These are phyloP conservation scores for Formicarius rufipectus DNA, from an alignment of 2,113 vertebrate genomes.

Conservation along the genomic window DNA sequence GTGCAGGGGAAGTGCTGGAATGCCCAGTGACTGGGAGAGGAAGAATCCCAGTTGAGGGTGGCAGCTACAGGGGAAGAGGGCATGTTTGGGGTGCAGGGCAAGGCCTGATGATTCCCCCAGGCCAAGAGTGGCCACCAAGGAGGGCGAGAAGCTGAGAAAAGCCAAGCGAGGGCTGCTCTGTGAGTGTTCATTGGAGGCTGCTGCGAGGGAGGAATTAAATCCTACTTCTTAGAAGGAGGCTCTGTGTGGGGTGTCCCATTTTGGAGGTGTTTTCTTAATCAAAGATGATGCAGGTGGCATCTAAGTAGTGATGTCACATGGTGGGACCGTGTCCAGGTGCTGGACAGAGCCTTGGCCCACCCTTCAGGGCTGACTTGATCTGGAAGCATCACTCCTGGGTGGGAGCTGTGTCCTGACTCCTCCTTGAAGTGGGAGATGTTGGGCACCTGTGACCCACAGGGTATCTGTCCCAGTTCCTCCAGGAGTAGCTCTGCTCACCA, in stretches of 20 bases:
- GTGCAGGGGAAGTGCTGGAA: background rate
- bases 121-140: background rate
- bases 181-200: background rate
- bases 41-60: accelerated
- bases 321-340: too few species aligned
- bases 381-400: too few species aligned
- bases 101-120: background rate
- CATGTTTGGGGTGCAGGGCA: accelerated
- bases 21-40: background rate
- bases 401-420: background rate
- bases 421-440: background rate
- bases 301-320: accelerated
- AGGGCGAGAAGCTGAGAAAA: background rate
- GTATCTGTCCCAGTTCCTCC: too few species aligned
- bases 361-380: too few species aligned
- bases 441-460: too few species aligned
- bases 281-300: background rate
- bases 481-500: too few species aligned
- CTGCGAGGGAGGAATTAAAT: background rate
- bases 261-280: too few species aligned
- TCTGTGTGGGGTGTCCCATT: background rate
- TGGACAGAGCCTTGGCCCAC: too few species aligned
- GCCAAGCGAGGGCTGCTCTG: background rate
- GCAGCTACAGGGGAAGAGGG: background rate
- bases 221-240: background rate